Evolutionary conservation across 2,888 invertebrate genomes (phyloP).

Genomic region (Phortica magna): DNA sequence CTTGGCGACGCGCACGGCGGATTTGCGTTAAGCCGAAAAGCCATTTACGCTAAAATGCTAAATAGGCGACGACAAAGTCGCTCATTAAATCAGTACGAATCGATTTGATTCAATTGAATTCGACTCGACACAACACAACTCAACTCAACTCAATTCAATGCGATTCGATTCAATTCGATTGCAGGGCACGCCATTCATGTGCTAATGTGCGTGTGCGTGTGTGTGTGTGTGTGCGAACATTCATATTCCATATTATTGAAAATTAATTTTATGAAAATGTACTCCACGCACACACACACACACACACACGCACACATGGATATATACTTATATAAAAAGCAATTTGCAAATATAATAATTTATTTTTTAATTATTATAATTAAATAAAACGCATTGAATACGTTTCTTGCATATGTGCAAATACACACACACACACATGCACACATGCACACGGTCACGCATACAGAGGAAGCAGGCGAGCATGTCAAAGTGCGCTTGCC

Average conservation of each 20-base stretch:
- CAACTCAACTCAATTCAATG: not conserved
- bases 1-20: not conserved
- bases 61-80: not conserved
- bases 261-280: not conserved
- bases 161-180: not conserved
- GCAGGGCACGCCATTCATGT: not conserved
- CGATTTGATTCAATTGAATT: not conserved
- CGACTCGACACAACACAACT: not conserved
- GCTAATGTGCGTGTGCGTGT: not conserved
- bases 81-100: not conserved
- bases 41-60: not conserved
- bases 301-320: not conserved
- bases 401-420: too few relatives aligned
- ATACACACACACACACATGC: too few relatives aligned
- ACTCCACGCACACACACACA: too few relatives aligned
- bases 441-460: not conserved
- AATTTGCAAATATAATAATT: not conserved
- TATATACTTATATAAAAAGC: not conserved
- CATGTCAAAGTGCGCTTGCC: slow-evolving; percentile 6
- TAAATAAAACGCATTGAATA: not conserved
- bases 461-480: not conserved
- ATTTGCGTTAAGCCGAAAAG: slow-evolving; percentile 11
- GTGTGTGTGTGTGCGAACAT: not conserved
- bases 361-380: slow-evolving; percentile 5
- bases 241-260: too few relatives aligned